These are phyloP conservation scores for Kryptopterus vitreolus DNA, from an alignment of 2,797 vertebrate genomes.

Conservation along the genomic window DNA sequence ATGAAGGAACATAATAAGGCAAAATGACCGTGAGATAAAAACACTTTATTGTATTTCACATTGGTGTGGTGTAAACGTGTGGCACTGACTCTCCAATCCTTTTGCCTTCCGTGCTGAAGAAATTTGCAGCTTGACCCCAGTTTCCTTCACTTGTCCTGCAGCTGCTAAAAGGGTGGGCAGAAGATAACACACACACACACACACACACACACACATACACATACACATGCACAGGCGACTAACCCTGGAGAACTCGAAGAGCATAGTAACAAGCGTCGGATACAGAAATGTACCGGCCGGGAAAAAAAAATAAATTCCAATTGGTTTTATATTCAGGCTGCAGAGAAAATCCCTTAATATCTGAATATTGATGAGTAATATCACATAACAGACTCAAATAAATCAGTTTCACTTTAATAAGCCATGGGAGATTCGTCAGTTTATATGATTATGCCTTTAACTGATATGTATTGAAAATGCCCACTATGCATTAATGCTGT, in stretches of 20 bases:
- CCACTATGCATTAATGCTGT: neutral
- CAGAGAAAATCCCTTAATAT: slow-evolving; percentile 11
- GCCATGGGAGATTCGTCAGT: neutral
- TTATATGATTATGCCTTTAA: neutral
- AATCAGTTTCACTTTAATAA: neutral
- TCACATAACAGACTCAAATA: neutral
- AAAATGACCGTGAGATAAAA: neutral
- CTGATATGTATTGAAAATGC: neutral
- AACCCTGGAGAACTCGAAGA: slow-evolving; percentile 5
- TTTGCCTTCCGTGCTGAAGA: neutral
- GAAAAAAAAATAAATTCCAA: slow-evolving; percentile 13
- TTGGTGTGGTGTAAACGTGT: neutral
- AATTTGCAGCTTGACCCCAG: neutral
- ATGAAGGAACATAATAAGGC: neutral
- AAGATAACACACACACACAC: slow-evolving; percentile 21
- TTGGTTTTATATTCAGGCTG: slow-evolving; percentile 13
- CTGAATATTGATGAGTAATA: neutral
- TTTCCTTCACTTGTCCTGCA: slow-evolving; percentile 6
- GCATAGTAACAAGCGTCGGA: slow-evolving; percentile 11
- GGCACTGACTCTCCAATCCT: neutral
- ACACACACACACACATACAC: too few relatives aligned
- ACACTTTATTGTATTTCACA: neutral
- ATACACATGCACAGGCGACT: neutral
- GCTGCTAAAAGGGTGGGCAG: neutral
- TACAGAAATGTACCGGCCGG: neutral